Base-by-base conservation (phyloP, 2,113 vertebrate genomes). In the Polypterus bichir region DNA sequence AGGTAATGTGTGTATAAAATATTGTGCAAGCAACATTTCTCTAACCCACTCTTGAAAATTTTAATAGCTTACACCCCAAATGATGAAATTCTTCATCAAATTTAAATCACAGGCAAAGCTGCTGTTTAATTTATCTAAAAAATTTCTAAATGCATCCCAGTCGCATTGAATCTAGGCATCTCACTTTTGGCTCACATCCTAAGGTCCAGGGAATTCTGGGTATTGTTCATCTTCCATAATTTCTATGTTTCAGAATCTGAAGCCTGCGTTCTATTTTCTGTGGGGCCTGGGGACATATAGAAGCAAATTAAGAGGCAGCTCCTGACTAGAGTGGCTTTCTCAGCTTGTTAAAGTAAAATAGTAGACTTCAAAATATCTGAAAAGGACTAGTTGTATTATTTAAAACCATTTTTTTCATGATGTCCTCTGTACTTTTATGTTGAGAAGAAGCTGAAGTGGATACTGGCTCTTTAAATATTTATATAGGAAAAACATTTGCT, bases 91-190 rank as follows among this genome's bases (percentile, higher is more conserved):
- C 27, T 27, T 27, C 27, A 27, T 27, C 27, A 27, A 27, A 27
- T 27, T 27, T 27, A 27, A 27, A 27, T 27, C 27, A 27, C 27
- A 27, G 27, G 27, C 27, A 27, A 27, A 27, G 27, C 27, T 27
- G 27, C 27, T 27, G 27, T 27, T 27, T 27, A 27, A 27, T 27
- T 27, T 27, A 27, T 27, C 27, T 27, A 27, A 27, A 27, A 27
- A 27, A 27, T 27, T 27, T 27, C 27, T 27, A 66, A 63, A 51
- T 45, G 53, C 62, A 56, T 70, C 66, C 68, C 66, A 62, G 44
- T 66, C 62, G 57, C 60, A 60, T 66, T 67, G 65, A 64, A 71
- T 69, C 63, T 71, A 69, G 63, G 65, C 67, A 67, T 66, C 71
- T 63, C 57, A 67, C 56, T 65, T 73, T 27, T 62, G 44, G 53